Evolutionary conservation across 2,888 invertebrate genomes (phyloP), one percentile per base, ranked within the genome.

Genomic region (Himalopsyche tibetana): DNA sequence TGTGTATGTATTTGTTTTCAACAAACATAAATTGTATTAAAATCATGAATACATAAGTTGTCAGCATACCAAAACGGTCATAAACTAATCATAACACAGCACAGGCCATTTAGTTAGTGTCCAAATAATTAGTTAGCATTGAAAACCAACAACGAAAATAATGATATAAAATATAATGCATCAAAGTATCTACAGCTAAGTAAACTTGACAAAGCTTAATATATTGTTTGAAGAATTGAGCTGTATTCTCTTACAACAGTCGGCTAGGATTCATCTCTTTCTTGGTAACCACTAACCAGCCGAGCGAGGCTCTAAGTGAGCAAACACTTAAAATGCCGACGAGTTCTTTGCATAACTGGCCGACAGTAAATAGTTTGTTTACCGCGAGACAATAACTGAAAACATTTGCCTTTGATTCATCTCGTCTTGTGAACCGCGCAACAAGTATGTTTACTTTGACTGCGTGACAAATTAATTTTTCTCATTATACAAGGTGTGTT

Each of bases 251-350:
- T 28, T 28, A 63, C 63, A 63, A 19, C 63, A 63, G 63, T 63
- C 63, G 63, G 63, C 63, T n/a, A 63, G 63, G 63, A 63, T 63
- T 63, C 63, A 63, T 63, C 63, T 63, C 63, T 63, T 63, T 63
- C 63, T 63, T 63, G 63, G 63, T 63, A 63, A 63, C 63, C 63
- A 63, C 63, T 63, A 63, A 63, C 19, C 63, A 63, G 19, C 63
- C 63, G 63, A 63, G 63, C 63, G 63, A 63, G 19, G n/a, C 19
- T 63, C 63, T 63, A 63, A 63, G 63, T 63, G 84, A 80, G 69
- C 82, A 82, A 85, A 82, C 85, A 85, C 85, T 85, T 85, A 85
- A 85, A 85, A 85, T 85, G 82, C 85, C 85, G 82, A 85, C 85
- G 79, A 79, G 55, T 82, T 85, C 85, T 82, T 85, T 85, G 79